These are phyloP conservation scores for Sarcophaga caerulescens DNA, from an alignment of 2,888 invertebrate genomes.

Conservation along the genomic window DNA sequence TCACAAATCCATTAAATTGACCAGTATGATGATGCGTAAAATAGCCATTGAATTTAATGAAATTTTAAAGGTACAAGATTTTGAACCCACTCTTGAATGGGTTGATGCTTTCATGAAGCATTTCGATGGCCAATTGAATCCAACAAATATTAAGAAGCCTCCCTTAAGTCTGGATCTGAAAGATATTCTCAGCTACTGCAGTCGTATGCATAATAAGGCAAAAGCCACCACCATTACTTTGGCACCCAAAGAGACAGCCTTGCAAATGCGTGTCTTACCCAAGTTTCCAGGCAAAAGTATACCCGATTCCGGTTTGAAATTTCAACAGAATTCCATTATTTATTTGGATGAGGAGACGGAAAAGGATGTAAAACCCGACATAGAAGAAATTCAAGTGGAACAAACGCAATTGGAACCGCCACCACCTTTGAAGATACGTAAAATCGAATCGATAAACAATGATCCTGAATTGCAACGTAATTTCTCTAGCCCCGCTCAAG, in stretches of 20 bases:
- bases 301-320: conserved; percentile 54
- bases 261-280: conserved; percentile 60
- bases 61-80: conserved; percentile 76
- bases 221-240: conserved; percentile 71
- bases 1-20: conserved; percentile 71
- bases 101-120: conserved; percentile 74
- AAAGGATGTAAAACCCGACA: conserved; percentile 62
- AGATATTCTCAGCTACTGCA: conserved; percentile 77
- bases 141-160: conserved; percentile 60
- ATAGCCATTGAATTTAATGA: conserved; percentile 74
- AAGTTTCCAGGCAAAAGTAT: conserved; percentile 32
- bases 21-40: conserved; percentile 71
- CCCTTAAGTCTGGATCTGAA: conserved; percentile 76
- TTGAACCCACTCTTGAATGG: conserved; percentile 75
- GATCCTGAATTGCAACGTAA: conserved; percentile 52
- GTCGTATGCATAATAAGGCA: conserved; percentile 73
- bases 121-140: conserved; percentile 69
- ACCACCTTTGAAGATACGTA: conserved; percentile 73
- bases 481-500: not conserved
- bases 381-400: conserved; percentile 41
- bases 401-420: conserved; percentile 60
- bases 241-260: conserved; percentile 70
- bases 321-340: conserved; percentile 60
- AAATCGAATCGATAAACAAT: conserved; percentile 71
- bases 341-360: conserved; percentile 57